Evolutionary conservation across 2,888 invertebrate species (phyloP), one percentile per base, ranked within the genome.

Genomic region (Dromius quadrimaculatus): DNA sequence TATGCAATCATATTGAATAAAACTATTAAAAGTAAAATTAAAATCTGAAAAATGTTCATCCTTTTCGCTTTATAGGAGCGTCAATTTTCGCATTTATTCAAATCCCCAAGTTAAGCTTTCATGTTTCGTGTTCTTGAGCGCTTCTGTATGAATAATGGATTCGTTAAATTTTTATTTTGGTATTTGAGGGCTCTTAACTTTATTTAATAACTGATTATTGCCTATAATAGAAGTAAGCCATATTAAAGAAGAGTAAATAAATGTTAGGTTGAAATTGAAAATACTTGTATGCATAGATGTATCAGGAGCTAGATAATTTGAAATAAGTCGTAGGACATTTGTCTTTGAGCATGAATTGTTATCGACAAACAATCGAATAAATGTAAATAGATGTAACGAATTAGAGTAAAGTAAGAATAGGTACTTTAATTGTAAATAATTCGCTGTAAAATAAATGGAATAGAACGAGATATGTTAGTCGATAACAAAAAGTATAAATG

Each of bases 211-310:
- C 34, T 59, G 41, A 9, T 28, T 54, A 54, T 34, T 59, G 59
- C 57, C 57, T 59, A 59, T 17, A 41, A 62, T 62, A 41, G 17
- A 62, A 62, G 23, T 62, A 41, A 62, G 62, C 62, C 62, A 62
- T 62, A 62, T 62, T 43, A 38, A 19, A 11, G 19, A 59, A 59
- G 36, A 54, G 2, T 11, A 47, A 17, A 59, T 59, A 59, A 20
- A 36, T 62, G 62, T 62, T 59, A 62, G 62, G 11, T 41, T 54
- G 38, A 23, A 38, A 62, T 61, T 61, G 36, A 15, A 22, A 61
- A 28, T 38, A 61, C 19, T 34, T 61, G 61, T 36, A 61, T 23
- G 62, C 34, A 54, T 62, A 62, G 41, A 41, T 62, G 62, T 41
- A 13, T 22, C 38, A 41, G 62, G 41, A 62, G 41, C 41, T 38